phyloP scores from a whole-genome alignment of 2,113 vertebrate genomes.

The Verasper variegatus region DNA sequence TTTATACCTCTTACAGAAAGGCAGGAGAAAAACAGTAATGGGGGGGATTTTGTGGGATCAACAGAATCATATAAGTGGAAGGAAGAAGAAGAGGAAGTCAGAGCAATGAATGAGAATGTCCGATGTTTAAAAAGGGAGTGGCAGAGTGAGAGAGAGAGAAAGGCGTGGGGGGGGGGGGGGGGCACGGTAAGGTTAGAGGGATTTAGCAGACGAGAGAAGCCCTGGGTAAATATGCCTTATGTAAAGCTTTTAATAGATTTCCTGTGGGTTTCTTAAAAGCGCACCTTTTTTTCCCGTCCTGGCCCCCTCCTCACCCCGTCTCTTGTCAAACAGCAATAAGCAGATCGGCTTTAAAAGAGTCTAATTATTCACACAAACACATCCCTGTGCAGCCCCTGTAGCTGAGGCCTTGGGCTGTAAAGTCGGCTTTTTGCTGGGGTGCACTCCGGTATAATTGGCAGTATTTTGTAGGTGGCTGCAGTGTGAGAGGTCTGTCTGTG shows the following conservation, averaged over 20 bases:
- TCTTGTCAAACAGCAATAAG: conserved; percentile 56
- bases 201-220: conserved; percentile 39
- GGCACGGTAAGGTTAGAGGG: conserved; percentile 35
- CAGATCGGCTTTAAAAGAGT: conserved; percentile 40
- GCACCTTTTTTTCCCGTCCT: conserved; percentile 17
- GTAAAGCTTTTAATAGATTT: conserved; percentile 74
- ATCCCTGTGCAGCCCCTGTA: conserved; percentile 19
- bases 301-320: conserved; percentile 1
- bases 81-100: conserved; percentile 1
- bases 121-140: conserved; percentile 22
- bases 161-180: background rate
- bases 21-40: conserved; percentile 6
- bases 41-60: conserved; percentile 2
- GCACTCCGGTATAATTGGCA: conserved; percentile 40
- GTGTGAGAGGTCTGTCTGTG: conserved; percentile 17
- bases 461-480: conserved; percentile 29
- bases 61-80: conserved; percentile 19
- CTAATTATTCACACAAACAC: conserved; percentile 53
- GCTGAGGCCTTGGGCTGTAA: conserved; percentile 27
- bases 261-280: conserved; percentile 64
- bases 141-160: background rate
- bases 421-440: conserved; percentile 11
- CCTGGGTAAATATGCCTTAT: conserved; percentile 71
- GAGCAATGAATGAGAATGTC: conserved; percentile 15
- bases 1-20: no score